These are phyloP conservation scores for Cataglyphis hispanica DNA, from an alignment of 1,140 invertebrate species.

Conservation along the genomic window DNA sequence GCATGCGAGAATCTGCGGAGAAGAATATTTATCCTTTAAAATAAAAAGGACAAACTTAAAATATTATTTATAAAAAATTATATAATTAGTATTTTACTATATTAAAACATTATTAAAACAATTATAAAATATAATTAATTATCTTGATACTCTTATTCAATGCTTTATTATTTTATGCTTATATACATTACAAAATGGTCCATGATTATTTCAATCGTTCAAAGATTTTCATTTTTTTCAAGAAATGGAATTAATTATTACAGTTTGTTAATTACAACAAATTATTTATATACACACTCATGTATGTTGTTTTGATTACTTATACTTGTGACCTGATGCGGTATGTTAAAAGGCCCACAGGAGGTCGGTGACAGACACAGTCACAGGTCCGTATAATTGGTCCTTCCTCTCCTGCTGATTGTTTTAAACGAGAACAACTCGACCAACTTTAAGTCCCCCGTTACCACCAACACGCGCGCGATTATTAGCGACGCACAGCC, in stretches of 20 bases:
- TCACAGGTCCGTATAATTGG: constrained; percentile 82
- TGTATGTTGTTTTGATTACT: constrained; percentile 33
- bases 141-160: neutral
- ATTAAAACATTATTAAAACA: neutral
- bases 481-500: constrained; percentile 79
- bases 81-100: neutral
- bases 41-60: neutral
- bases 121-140: constrained; percentile 5
- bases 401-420: constrained; percentile 85
- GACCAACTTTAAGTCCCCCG: constrained; percentile 78
- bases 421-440: constrained; percentile 85
- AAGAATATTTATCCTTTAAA: neutral
- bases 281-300: constrained; percentile 6
- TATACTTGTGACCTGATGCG: constrained; percentile 62
- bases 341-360: constrained; percentile 60
- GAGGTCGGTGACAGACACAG: constrained; percentile 77
- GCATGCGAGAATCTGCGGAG: neutral
- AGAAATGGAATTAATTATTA: neutral
- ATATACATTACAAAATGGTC: neutral
- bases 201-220: neutral
- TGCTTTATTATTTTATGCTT: neutral
- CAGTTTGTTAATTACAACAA: neutral
- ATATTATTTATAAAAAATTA: neutral
- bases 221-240: neutral
- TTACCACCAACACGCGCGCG: constrained; percentile 80